Evolutionary conservation across 2,888 invertebrate species (phyloP), one percentile per base, ranked within the genome.

Genomic region (Amiota mariae): DNA sequence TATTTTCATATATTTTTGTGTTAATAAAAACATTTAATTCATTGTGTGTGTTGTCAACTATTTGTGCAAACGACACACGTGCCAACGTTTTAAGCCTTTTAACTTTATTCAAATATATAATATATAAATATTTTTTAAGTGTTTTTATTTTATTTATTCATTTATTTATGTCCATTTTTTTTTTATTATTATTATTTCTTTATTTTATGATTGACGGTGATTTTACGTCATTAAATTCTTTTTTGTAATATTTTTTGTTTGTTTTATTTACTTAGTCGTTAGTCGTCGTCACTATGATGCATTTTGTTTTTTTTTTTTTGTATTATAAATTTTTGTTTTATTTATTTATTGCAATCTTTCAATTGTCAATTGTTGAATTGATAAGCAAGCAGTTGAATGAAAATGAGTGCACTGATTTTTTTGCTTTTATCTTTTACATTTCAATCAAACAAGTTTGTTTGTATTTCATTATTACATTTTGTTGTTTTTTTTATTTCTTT

Each of bases 1-100:
- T 48, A 59, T 72, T 76, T 74, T 49, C 70, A 59, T 59, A 49
- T 59, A 59, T 71, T 71, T 20, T 68, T 54, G 11, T 70, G 56
- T 57, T n/a, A 36, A 36, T 13, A 47, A 36, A 47, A 18, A 51
- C 54, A n/a, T n/a, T 51, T 51, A 51, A 59, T 59, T 59, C 12
- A 59, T 59, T 20, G 18, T 18, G 20, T 20, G 59, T 24, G 24
- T 24, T 24, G 24, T 36, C 36, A 59, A 20, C 20, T 59, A 11
- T 20, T 59, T 59, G 59, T 11, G 18, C 49, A 67, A 49, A 11
- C 20, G 11, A 9, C 10, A 48, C 49, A 46, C 18, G 48, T 67
- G 18, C 49, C n/a, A 4, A 49, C 20, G 48, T 48, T 20, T 20
- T 49, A 49, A 49, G 18, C 24, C 18, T 18, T 20, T 15, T 18